phyloP scores from a whole-genome alignment of 2,113 vertebrate genomes.

The Plectropomus leopardus region DNA sequence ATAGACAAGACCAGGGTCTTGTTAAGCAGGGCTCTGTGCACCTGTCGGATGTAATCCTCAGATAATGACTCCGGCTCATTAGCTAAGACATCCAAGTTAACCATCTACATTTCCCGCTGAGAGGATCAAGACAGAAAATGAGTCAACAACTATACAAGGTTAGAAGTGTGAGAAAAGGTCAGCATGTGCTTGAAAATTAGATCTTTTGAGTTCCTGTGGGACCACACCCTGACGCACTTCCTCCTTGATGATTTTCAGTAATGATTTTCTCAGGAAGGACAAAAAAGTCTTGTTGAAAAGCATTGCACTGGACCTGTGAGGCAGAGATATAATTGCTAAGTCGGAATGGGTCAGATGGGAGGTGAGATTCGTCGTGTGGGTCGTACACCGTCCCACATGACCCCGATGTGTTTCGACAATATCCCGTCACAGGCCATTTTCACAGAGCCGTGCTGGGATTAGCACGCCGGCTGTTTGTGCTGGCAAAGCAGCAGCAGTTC shows the following conservation, averaged over 20 bases:
- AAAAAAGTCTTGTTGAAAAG: background rate
- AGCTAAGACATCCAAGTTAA: constrained; percentile 45
- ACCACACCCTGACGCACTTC: constrained; percentile 3
- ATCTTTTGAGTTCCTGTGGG: background rate
- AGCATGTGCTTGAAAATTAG: constrained; percentile 12
- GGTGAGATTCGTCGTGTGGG: constrained; percentile 43
- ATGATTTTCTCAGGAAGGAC: constrained; percentile 42
- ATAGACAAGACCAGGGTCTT: constrained; percentile 25
- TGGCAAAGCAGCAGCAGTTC: constrained; percentile 74
- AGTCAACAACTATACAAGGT: constrained; percentile 34
- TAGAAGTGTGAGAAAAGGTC: constrained; percentile 52
- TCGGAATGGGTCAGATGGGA: constrained; percentile 18
- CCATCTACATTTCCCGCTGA: constrained; percentile 52
- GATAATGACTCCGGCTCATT: constrained; percentile 71
- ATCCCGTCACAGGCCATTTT: constrained; percentile 49
- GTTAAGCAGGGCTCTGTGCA: constrained; percentile 64
- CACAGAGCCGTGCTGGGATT: constrained; percentile 76
- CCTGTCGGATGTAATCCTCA: constrained; percentile 76
- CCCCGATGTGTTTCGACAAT: constrained; percentile 62
- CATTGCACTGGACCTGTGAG: constrained; percentile 18
- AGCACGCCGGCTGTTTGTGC: constrained; percentile 78
- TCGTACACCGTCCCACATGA: constrained; percentile 53
- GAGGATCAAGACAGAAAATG: constrained; percentile 42
- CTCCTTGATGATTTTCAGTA: constrained; percentile 27
- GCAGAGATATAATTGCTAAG: constrained; percentile 32